Percentiles rank a stretch among this genome's conserved stretches.
phyloP scores from a whole-genome alignment of 2,888 invertebrate species.

The Alloscopus bannaensis region DNA sequence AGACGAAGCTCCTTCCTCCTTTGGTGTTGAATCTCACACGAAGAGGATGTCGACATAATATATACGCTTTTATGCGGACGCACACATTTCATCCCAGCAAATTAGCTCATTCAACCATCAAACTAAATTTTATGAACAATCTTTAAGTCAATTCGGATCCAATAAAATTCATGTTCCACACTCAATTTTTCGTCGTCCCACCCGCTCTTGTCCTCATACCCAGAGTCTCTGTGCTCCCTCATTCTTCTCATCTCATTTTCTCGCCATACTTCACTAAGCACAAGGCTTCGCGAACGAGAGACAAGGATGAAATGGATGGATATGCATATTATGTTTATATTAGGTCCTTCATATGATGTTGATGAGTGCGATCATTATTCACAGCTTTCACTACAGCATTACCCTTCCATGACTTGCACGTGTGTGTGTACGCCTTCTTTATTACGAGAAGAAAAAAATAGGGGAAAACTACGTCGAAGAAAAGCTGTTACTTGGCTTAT shows the following conservation, averaged over 20 bases:
- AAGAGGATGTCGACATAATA: too few species aligned
- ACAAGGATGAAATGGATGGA: background rate
- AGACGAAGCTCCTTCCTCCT: too few species aligned
- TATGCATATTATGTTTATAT: background rate
- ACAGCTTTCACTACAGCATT: constrained; percentile 31
- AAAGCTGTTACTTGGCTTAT: constrained; percentile 18
- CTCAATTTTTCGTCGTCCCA: constrained; percentile 8
- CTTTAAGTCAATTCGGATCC: constrained; percentile 32
- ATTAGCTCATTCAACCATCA: constrained; percentile 58
- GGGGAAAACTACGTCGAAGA: background rate
- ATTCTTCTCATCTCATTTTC: too few species aligned
- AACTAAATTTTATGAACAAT: constrained; percentile 56
- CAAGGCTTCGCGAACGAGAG: background rate
- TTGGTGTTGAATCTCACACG: too few species aligned
- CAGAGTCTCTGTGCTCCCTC: too few species aligned
- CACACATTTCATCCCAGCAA: constrained; percentile 35
- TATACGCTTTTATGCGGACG: constrained; percentile 2
- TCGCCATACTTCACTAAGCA: background rate
- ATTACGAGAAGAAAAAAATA: background rate
- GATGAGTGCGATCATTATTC: constrained; percentile 26
- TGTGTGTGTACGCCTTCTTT: background rate
- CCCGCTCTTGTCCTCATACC: too few species aligned
- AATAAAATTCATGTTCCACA: background rate
- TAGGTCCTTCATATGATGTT: background rate
- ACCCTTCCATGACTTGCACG: constrained; percentile 10